Base-by-base conservation (phyloP, 2,113 vertebrate species). In the Mionectes macconnelli region DNA sequence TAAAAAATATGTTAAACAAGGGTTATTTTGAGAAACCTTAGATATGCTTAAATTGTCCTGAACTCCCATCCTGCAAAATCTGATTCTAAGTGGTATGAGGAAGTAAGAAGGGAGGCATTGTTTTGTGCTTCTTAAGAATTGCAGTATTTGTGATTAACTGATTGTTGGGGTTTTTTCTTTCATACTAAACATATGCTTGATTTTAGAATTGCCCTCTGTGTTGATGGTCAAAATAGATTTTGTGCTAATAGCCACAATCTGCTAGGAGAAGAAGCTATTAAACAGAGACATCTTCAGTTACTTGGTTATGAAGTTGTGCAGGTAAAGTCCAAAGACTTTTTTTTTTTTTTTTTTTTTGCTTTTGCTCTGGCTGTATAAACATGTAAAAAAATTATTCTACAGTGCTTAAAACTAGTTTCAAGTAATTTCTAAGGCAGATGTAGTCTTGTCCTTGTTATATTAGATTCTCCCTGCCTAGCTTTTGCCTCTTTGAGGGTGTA, bases 291-390 rank as follows among this genome's bases (percentile, higher is more conserved):
- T 55, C 98, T 99, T 62, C 96, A n/a, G 64, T 92, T 99, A 80
- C 97, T 99, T 67, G 99, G 99, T 87, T 99, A 99, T 95, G 97
- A 98, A 91, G 98, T 99, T 60, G 98, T 99, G 57, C 99, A 99
- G 99, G 99, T 99, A 69, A 63, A 80, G 53, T 60, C 35, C 78
- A 60, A 50, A 68, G 47, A 47, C 17, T n/a, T n/a, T n/a, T n/a
- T n/a, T n/a, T n/a, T n/a, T n/a, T n/a, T n/a, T n/a, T n/a, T n/a
- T n/a, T n/a, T n/a, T n/a, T n/a, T n/a, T 68, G 31, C 25, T 81
- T 82, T 47, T 68, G 10, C 47, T 91, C 27, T 86, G 50, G 37
- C 64, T 95, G 80, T 76, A 3, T 73, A 87, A 94, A 62, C 18
- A 63, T 90, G 8, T 59, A 20, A 70, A 83, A 83, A 79, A 77